These are phyloP conservation scores for Neoitamus cyanurus DNA, from an alignment of 2,888 invertebrate genomes.

Conservation along the genomic window DNA sequence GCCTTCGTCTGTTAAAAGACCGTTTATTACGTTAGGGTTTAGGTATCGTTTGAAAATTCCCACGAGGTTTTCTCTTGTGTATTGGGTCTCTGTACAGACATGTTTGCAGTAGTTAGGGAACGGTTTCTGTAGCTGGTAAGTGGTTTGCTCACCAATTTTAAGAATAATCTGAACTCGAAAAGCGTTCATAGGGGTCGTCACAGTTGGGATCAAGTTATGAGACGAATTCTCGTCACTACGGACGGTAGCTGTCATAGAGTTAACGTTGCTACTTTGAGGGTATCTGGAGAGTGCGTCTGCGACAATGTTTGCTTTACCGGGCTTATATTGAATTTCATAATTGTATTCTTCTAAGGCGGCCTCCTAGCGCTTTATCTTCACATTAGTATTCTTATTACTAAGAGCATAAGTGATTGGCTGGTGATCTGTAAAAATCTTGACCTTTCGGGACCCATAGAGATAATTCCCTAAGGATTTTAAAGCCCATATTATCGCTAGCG, in stretches of 20 bases:
- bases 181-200: too few species aligned
- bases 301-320: slow-evolving; percentile 20
- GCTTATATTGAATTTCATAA: slow-evolving; percentile 17
- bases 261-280: neutral
- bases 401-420: too few species aligned
- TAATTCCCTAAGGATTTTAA: slow-evolving; percentile 43
- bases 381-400: slow-evolving; percentile 49
- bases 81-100: neutral
- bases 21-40: neutral
- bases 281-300: slow-evolving; percentile 10
- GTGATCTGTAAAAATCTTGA: too few species aligned
- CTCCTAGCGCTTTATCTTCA: slow-evolving; percentile 49
- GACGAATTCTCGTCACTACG: slow-evolving; percentile 37
- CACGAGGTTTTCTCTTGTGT: neutral
- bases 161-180: too few species aligned
- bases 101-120: slow-evolving; percentile 37
- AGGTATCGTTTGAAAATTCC: slow-evolving; percentile 38
- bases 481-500: slow-evolving; percentile 48
- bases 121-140: slow-evolving; percentile 25
- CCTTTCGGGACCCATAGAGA: slow-evolving; percentile 48
- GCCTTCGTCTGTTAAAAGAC: neutral
- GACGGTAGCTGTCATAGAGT: neutral
- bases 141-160: slow-evolving; percentile 28
- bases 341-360: too few species aligned
- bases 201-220: slow-evolving; percentile 6